Percentiles rank a stretch among this genome's conserved stretches.
These are phyloP conservation scores for Ips nitidus DNA, from an alignment of 1,140 invertebrate species.

Conservation along the genomic window DNA sequence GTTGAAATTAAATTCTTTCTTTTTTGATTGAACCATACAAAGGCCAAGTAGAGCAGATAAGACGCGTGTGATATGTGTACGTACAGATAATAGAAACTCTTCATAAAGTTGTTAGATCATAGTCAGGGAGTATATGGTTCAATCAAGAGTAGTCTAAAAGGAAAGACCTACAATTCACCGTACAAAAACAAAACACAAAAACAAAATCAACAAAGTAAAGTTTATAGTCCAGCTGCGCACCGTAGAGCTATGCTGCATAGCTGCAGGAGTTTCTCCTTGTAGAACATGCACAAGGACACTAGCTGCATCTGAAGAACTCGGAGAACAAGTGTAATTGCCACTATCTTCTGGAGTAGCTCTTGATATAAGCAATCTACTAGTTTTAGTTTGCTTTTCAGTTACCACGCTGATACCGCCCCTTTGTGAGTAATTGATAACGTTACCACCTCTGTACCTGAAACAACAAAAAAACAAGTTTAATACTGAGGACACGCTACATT, in stretches of 20 bases:
- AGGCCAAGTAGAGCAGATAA: too few species aligned
- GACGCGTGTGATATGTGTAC: too few species aligned
- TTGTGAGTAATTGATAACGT: conserved; percentile 86
- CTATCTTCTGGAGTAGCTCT: conserved; percentile 75
- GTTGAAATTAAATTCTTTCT: too few species aligned
- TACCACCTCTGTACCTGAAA: conserved; percentile 69
- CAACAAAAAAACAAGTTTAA: conserved; percentile 8
- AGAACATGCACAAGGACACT: conserved; percentile 67
- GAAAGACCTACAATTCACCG: conserved; percentile 34
- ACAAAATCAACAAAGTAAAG: conserved; percentile 35
- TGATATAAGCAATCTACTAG: conserved; percentile 79
- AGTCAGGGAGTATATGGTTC: too few species aligned
- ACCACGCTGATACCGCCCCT: conserved; percentile 82
- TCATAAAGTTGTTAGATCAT: too few species aligned
- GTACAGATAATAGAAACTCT: too few species aligned
- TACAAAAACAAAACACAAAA: conserved; percentile 35
- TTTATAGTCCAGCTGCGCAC: conserved; percentile 39
- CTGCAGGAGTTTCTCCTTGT: conserved; percentile 71
- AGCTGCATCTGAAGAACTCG: conserved; percentile 59
- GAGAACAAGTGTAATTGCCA: conserved; percentile 84
- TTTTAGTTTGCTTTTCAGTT: conserved; percentile 82
- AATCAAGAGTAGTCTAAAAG: too few species aligned
- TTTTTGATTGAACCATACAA: too few species aligned
- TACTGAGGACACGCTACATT: neutral
- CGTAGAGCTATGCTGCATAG: conserved; percentile 65